Evolutionary conservation across 2,113 vertebrate species (phyloP).

Genomic region (Indicator maculatus): DNA sequence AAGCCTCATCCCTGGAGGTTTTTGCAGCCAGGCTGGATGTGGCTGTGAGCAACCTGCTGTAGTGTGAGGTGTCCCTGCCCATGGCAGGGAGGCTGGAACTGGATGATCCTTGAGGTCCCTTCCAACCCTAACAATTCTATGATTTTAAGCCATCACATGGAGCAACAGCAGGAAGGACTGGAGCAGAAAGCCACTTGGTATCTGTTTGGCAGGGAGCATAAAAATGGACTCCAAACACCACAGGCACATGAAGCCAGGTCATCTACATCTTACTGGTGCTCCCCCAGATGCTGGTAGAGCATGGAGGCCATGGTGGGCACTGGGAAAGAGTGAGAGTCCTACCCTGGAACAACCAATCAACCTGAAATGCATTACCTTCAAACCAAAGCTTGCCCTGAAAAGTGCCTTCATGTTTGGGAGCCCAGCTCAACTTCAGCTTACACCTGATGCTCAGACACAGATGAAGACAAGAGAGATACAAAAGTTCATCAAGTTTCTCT

Average conservation of each 20-base stretch:
- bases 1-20: no score
- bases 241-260: accelerated
- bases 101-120: no score
- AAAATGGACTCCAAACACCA: background rate
- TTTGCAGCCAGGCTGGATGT: no score
- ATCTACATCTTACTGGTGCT: accelerated
- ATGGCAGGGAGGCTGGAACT: no score
- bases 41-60: no score
- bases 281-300: background rate
- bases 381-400: background rate
- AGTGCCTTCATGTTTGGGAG: background rate
- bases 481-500: accelerated
- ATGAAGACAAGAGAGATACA: background rate
- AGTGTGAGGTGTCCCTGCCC: no score
- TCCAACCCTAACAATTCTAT: no score
- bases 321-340: background rate
- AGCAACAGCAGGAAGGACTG: background rate
- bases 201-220: background rate
- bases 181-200: background rate
- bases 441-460: background rate
- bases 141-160: background rate
- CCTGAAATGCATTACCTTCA: background rate
- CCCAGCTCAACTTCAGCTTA: background rate
- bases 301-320: accelerated
- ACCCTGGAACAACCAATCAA: background rate